Percentiles rank a stretch among this genome's conserved stretches.
These are phyloP conservation scores for Liolophura sinensis DNA, from an alignment of 1,140 invertebrate species.

Conservation along the genomic window DNA sequence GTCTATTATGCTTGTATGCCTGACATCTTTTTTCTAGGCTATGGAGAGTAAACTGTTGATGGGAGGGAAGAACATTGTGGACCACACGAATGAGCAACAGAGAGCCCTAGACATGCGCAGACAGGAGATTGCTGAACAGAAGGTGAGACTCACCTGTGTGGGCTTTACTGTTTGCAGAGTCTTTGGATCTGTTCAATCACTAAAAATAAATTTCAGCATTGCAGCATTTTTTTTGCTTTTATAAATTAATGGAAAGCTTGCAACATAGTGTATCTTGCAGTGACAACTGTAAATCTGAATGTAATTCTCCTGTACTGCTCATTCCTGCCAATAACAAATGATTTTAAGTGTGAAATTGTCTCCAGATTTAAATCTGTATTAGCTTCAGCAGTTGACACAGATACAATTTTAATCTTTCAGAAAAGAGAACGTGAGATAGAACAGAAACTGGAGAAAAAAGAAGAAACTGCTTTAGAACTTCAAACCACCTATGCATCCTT, in stretches of 20 bases:
- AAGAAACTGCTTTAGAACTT: slow-evolving; percentile 84
- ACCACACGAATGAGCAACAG: slow-evolving; percentile 89
- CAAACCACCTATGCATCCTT: slow-evolving; percentile 82
- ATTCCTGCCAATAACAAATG: no score
- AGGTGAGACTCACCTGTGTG: slow-evolving; percentile 60
- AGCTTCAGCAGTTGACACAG: no score
- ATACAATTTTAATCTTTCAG: slow-evolving; percentile 22
- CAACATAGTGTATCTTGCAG: no score
- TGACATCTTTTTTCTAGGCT: slow-evolving; percentile 51
- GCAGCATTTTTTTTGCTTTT: no score
- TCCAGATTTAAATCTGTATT: no score
- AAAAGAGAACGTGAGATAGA: slow-evolving; percentile 77
- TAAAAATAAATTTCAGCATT: no score
- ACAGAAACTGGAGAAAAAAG: slow-evolving; percentile 82
- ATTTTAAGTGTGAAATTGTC: no score
- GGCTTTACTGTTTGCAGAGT: not conserved
- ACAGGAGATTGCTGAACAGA: slow-evolving; percentile 82
- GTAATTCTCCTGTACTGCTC: no score
- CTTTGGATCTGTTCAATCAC: no score
- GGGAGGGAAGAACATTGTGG: slow-evolving; percentile 84
- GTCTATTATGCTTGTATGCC: no score
- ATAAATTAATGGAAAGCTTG: no score
- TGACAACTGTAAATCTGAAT: no score
- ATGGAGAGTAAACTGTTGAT: slow-evolving; percentile 87
- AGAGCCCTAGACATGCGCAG: slow-evolving; percentile 77